phyloP scores from a whole-genome alignment of 1,140 invertebrate genomes.

The Lasaia peninsularis region DNA sequence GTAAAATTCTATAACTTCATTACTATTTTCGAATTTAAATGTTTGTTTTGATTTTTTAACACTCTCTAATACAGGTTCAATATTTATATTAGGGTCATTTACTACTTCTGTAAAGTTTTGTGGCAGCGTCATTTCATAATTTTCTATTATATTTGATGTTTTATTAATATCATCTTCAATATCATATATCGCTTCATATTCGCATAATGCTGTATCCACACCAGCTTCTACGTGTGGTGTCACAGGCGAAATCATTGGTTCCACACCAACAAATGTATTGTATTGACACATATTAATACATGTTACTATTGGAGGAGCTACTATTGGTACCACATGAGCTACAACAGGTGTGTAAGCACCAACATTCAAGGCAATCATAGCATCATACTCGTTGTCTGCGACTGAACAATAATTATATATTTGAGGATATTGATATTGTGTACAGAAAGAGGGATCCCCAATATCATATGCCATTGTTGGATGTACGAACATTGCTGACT shows the following conservation, averaged over 20 bases:
- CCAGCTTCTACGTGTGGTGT: slow-evolving; percentile 15
- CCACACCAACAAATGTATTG: slow-evolving; percentile 17
- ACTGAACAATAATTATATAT: slow-evolving; percentile 16
- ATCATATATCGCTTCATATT: no score
- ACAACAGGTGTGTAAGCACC: slow-evolving; percentile 15
- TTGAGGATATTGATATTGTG: slow-evolving; percentile 24
- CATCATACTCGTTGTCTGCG: no score
- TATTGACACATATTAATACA: slow-evolving; percentile 26
- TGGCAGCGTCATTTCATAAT: no score
- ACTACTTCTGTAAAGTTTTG: no score
- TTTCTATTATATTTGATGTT: no score
- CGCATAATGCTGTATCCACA: background rate
- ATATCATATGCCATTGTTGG: no score
- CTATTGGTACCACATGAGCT: slow-evolving; percentile 21
- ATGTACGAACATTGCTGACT: no score
- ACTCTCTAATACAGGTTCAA: no score
- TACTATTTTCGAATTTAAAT: background rate
- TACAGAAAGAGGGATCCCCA: slow-evolving; percentile 16
- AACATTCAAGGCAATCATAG: no score
- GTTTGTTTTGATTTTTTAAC: no score
- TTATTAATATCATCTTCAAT: no score
- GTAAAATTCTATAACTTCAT: slow-evolving; percentile 41
- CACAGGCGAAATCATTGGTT: slow-evolving; percentile 20
- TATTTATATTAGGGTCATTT: no score
- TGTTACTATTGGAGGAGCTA: slow-evolving; percentile 26